These are phyloP conservation scores for Eunapius fragilis DNA, from an alignment of 37 sponge, comb jelly and placozoan species.

Conservation along the genomic window DNA sequence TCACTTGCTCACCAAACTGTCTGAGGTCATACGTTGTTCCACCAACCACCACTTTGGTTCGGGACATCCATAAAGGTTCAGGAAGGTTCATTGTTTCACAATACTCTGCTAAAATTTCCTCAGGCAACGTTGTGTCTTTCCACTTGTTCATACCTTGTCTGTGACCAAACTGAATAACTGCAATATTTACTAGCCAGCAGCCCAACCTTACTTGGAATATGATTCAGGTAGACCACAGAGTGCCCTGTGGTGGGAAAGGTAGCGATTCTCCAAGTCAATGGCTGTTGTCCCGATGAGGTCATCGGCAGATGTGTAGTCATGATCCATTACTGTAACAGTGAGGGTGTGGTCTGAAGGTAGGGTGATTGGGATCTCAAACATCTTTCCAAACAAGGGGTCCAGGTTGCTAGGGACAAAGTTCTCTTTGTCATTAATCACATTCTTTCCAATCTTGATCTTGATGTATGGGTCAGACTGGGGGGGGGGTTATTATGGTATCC, in stretches of 20 bases:
- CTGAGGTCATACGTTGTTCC: slow-evolving; percentile 21
- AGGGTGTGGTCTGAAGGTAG: slow-evolving; percentile 76
- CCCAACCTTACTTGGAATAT: slow-evolving; percentile 20
- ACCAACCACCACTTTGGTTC: not conserved
- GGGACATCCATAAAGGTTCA: slow-evolving; percentile 37
- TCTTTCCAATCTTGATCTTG: slow-evolving; percentile 64
- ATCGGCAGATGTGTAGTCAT: slow-evolving; percentile 67
- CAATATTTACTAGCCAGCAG: not conserved
- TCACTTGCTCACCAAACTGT: slow-evolving; percentile 29
- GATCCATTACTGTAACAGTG: slow-evolving; percentile 77
- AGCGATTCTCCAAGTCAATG: slow-evolving; percentile 89
- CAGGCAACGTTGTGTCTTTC: slow-evolving; percentile 19
- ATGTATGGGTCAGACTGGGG: slow-evolving; percentile 77
- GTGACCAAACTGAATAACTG: not conserved
- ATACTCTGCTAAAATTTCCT: slow-evolving; percentile 49
- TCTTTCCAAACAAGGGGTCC: slow-evolving; percentile 82
- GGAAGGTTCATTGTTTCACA: slow-evolving; percentile 44
- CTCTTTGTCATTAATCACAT: slow-evolving; percentile 61
- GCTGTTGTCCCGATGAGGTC: slow-evolving; percentile 85
- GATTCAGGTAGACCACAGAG: slow-evolving; percentile 64
- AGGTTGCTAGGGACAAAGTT: slow-evolving; percentile 80
- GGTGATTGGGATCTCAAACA: slow-evolving; percentile 78
- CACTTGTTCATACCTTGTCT: slow-evolving; percentile 42
- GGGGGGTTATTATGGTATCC: slow-evolving; percentile 28
- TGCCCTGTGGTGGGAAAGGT: slow-evolving; percentile 64